Conservation (phyloP, 2,113 vertebrate genomes). For the Pangasianodon hypophthalmus region DNA sequence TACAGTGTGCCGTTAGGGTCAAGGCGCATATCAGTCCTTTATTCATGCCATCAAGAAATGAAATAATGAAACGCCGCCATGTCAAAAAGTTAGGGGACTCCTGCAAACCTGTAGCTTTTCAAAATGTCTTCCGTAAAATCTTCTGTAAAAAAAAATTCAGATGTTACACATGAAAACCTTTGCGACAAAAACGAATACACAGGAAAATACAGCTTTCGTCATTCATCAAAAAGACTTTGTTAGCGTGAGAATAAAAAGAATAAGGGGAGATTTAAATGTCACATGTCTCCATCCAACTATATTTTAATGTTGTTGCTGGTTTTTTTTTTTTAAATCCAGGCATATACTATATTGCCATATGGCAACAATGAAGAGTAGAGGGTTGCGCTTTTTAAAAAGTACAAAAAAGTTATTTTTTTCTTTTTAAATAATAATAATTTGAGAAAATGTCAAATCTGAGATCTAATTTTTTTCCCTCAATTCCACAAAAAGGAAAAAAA, state of each 20-base stretch:
- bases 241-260: neutral
- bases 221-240: neutral
- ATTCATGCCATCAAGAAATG: neutral
- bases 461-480: neutral
- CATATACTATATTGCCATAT: neutral
- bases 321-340: neutral
- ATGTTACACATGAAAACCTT: neutral
- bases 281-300: neutral
- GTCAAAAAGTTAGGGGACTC: neutral
- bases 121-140: neutral
- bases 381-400: neutral
- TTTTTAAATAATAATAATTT: neutral
- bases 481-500: neutral
- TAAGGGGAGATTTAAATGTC: neutral
- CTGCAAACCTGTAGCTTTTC: neutral
- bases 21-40: neutral
- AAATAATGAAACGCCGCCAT: neutral
- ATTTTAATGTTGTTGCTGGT: neutral
- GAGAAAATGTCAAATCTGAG: neutral
- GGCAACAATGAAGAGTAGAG: neutral
- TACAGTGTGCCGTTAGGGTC: neutral
- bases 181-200: neutral
- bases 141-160: neutral
- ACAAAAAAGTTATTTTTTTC: too few species aligned
- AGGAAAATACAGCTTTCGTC: neutral